Evolutionary conservation across 2,113 vertebrate genomes (phyloP).

Genomic region (Bambusicola thoracicus): DNA sequence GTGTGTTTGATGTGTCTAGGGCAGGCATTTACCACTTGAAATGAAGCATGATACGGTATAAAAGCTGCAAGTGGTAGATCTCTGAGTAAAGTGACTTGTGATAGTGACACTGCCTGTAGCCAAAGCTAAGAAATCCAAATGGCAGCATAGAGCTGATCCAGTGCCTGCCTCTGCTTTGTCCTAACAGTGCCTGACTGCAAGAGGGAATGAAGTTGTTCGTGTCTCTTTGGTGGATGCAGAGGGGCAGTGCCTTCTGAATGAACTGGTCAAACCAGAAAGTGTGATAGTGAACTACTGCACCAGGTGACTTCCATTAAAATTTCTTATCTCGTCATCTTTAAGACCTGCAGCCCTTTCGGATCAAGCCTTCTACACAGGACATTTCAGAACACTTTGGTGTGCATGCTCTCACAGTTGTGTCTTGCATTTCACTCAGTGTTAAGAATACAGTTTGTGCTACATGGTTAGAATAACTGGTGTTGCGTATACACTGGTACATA

Average conservation of each 20-base stretch:
- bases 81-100: background rate
- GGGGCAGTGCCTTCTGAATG: conserved; percentile 85
- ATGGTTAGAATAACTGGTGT: background rate
- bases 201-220: conserved; percentile 82
- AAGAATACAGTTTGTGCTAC: background rate
- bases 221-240: conserved; percentile 86
- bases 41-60: background rate
- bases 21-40: background rate
- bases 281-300: conserved; percentile 86
- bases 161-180: background rate
- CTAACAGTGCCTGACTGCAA: conserved; percentile 84
- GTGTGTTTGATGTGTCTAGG: background rate
- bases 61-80: background rate
- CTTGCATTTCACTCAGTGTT: background rate
- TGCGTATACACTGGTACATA: background rate
- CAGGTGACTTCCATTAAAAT: conserved; percentile 69
- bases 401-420: background rate
- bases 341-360: background rate
- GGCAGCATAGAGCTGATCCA: background rate
- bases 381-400: background rate
- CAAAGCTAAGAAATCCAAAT: background rate
- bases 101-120: background rate
- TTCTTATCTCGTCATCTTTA: background rate
- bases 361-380: background rate
- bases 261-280: conserved; percentile 86